Base-by-base conservation (phyloP, 1,140 invertebrate genomes). In the Trachymyrmex cornetzi region DNA sequence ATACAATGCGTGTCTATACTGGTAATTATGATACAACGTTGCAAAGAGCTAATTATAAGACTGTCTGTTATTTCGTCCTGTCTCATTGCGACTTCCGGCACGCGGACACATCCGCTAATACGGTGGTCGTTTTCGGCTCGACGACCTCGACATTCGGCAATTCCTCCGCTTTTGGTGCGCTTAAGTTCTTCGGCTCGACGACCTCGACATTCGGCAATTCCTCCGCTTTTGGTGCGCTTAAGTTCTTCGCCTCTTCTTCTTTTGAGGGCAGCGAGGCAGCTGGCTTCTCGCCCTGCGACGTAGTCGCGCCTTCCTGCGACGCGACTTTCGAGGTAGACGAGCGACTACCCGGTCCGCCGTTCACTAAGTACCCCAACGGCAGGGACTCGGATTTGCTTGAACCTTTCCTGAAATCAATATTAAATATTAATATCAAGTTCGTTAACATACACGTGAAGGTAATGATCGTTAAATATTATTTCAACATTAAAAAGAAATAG, bases 1-100 rank as follows among this genome's bases (percentile, higher is more conserved):
- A 94, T 94, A 95, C 92, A 93, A 94, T 92, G 93, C 92, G 93
- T 93, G 90, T 93, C 92, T 93, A 94, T 93, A 93, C 89, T 90
- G 89, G 92, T 91, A 92, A 79, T 92, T 94, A 94, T 94, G 90
- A 94, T 94, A 94, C 94, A 94, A 94, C 91, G 89, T 92, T 72
- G 81, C 88, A 77, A 87, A 80, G 71, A 86, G 38, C 81, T 85
- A 82, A 88, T 87, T 81, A 82, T 89, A 55, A 82, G 72, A 87
- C 53, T 53, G 85, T 80, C 34, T 53, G 11, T 64, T 50, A 50
- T 74, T 9, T 27, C 69, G 48, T 87, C 63, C 85, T 71, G 85
- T 88, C 85, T 91, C 90, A 89, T 90, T 89, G 89, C 79, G 82
- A 88, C 53, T 89, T 88, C 86, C 79, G 90, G 59, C 80, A 85